These are phyloP conservation scores for Sarcophaga rosellei DNA, from an alignment of 2,888 invertebrate genomes.

Conservation along the genomic window DNA sequence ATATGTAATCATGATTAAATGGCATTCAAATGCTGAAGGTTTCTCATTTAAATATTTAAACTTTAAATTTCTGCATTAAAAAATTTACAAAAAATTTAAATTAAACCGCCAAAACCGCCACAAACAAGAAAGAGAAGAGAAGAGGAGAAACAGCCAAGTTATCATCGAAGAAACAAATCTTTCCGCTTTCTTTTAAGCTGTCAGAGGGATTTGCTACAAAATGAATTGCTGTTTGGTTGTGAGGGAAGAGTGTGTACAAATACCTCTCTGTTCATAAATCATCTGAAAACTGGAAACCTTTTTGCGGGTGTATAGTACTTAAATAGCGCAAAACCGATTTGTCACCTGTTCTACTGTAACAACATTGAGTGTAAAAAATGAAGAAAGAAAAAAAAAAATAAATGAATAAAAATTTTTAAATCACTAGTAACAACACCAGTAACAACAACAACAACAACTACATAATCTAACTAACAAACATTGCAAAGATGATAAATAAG, in stretches of 20 bases:
- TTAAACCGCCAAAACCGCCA: neutral
- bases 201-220: slow-evolving; percentile 44
- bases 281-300: slow-evolving; percentile 56
- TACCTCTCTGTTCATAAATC: slow-evolving; percentile 61
- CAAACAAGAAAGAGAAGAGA: neutral
- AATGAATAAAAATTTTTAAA: slow-evolving; percentile 54
- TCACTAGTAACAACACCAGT: slow-evolving; percentile 44
- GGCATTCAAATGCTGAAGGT: neutral
- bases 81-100: neutral
- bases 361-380: slow-evolving; percentile 34
- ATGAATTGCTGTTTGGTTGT: slow-evolving; percentile 7
- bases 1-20: slow-evolving; percentile 38
- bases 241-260: neutral
- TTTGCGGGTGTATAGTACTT: slow-evolving; percentile 54
- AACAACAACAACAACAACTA: neutral
- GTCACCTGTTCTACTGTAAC: slow-evolving; percentile 63
- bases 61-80: neutral
- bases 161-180: slow-evolving; percentile 24
- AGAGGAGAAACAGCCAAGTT: neutral
- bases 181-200: slow-evolving; percentile 28
- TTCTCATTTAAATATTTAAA: slow-evolving; percentile 5
- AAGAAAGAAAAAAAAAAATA: slow-evolving; percentile 38
- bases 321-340: slow-evolving; percentile 67
- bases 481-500: slow-evolving; percentile 38
- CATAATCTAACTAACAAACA: neutral